These are phyloP conservation scores for Stomatorhinus walkeri DNA, from an alignment of 2,797 vertebrate species.

Conservation along the genomic window DNA sequence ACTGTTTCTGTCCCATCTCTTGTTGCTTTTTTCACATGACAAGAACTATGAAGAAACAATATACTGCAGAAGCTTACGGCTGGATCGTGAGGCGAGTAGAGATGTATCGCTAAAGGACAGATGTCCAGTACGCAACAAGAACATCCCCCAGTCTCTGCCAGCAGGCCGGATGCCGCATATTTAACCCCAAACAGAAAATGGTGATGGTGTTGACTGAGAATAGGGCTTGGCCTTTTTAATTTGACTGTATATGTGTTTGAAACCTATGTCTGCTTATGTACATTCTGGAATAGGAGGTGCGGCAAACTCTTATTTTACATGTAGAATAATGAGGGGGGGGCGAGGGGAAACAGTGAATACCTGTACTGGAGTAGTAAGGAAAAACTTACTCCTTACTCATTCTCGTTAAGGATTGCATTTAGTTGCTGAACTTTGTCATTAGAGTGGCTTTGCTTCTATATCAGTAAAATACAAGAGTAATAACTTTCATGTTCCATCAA, in stretches of 20 bases:
- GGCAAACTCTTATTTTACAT: conserved; percentile 39
- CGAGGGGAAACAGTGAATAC: conserved; percentile 35
- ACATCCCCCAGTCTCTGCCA: conserved; percentile 27
- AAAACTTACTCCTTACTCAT: conserved; percentile 51
- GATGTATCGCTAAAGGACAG: conserved; percentile 24
- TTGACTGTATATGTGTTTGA: conserved; percentile 53
- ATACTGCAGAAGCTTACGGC: not conserved
- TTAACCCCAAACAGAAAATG: conserved; percentile 55
- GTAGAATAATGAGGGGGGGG: conserved; percentile 39
- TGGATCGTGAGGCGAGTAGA: conserved; percentile 4
- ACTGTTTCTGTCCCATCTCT: not conserved
- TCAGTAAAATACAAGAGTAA: conserved; percentile 45
- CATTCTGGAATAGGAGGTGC: conserved; percentile 37
- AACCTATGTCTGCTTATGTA: conserved; percentile 45
- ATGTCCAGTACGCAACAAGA: conserved; percentile 22
- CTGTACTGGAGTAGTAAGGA: conserved; percentile 30
- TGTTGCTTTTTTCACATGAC: not conserved
- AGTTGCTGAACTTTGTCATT: conserved; percentile 16
- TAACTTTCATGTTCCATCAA: conserved; percentile 14
- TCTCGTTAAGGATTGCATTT: conserved; percentile 40
- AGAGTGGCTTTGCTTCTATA: conserved; percentile 24
- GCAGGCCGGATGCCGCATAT: conserved; percentile 45
- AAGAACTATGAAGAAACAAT: conserved; percentile 6
- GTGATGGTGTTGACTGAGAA: conserved; percentile 55
- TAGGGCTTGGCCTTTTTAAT: conserved; percentile 60